Conservation (phyloP, 2,797 vertebrate genomes). For the Hydrocynus forskahlii region DNA sequence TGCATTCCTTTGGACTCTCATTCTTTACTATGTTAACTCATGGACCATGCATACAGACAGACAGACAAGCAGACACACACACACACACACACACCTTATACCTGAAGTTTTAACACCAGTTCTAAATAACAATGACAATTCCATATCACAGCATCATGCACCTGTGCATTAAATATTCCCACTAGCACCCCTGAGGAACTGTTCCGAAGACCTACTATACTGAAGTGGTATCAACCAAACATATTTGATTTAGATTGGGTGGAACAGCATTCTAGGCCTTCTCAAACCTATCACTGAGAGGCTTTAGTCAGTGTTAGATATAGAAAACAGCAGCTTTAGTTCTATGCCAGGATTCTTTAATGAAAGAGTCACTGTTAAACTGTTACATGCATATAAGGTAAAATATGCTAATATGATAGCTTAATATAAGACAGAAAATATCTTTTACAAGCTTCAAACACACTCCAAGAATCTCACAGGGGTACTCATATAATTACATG, state of each 20-base stretch:
- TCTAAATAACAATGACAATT: not conserved
- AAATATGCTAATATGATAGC: too few species aligned
- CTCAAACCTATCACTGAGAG: not conserved
- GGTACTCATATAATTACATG: too few species aligned
- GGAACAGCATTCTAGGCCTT: not conserved
- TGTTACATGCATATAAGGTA: not conserved
- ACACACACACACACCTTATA: not conserved
- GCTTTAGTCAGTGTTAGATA: not conserved
- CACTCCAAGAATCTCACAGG: too few species aligned
- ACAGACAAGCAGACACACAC: not conserved
- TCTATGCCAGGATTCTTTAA: not conserved
- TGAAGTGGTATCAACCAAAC: too few species aligned
- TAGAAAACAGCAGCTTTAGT: not conserved
- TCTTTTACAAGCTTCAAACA: too few species aligned
- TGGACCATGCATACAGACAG: not conserved
- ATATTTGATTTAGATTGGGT: not conserved
- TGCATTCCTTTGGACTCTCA: slow-evolving; percentile 67
- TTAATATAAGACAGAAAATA: too few species aligned
- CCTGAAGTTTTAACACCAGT: not conserved
- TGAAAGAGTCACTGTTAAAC: not conserved
- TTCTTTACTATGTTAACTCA: not conserved
- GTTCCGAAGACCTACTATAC: too few species aligned
- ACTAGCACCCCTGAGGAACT: too few species aligned
- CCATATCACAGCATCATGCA: not conserved
- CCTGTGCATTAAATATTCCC: not conserved